Evolutionary conservation across 2,888 invertebrate species (phyloP).

Genomic region (Agriopis marginaria): DNA sequence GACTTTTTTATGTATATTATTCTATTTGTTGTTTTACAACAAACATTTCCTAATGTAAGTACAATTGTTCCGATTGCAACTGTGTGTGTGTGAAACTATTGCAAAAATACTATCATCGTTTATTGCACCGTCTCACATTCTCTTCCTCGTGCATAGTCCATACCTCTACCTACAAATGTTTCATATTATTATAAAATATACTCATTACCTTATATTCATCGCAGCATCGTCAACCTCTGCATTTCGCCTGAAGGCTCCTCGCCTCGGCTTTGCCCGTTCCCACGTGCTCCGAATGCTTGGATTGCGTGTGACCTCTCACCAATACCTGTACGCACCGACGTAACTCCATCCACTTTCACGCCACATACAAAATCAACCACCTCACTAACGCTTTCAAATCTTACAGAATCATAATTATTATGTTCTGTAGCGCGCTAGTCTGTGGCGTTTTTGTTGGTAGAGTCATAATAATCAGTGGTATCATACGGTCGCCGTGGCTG

Average conservation of each 20-base stretch:
- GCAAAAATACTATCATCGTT: conserved; percentile 1
- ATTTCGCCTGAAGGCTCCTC: conserved; percentile 76
- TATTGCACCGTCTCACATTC: conserved; percentile 37
- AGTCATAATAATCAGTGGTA: conserved; percentile 56
- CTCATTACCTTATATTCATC: conserved; percentile 71
- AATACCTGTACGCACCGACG: conserved; percentile 66
- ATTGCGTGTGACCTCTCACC: conserved; percentile 83
- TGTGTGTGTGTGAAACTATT: neutral
- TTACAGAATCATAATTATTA: conserved; percentile 35
- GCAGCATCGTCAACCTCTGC: conserved; percentile 83
- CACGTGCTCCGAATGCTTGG: conserved; percentile 84
- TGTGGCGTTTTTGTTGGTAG: conserved; percentile 61
- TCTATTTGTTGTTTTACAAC: too few species aligned
- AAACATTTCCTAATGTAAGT: too few species aligned
- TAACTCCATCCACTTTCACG: conserved; percentile 56
- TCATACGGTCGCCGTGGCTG: conserved; percentile 71
- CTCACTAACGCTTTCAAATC: conserved; percentile 1
- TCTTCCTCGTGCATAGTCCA: conserved; percentile 60
- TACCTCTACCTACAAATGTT: conserved; percentile 65
- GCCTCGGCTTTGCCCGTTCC: conserved; percentile 77
- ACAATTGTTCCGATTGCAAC: neutral
- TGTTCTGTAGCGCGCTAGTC: conserved; percentile 51
- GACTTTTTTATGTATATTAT: too few species aligned
- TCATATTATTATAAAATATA: conserved; percentile 52
- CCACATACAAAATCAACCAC: conserved; percentile 50